A percentile compares a stretch with the other conserved stretches of the same genome.
phyloP scores from a whole-genome alignment of 2,888 invertebrate genomes.

The Aleiodes testaceus region DNA sequence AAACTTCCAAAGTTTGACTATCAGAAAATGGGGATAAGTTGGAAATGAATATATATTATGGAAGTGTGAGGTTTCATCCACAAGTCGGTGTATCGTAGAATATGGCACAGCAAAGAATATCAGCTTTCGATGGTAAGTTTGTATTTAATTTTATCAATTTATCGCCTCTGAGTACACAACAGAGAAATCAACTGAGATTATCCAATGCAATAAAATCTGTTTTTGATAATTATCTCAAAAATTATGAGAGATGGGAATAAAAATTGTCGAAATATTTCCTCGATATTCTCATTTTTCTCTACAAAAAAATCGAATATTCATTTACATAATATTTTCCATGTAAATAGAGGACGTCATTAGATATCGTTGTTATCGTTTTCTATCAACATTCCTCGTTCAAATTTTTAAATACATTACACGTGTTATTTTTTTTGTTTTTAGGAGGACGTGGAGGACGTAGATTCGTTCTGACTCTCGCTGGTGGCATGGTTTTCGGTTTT shows the following conservation, averaged over 20 bases:
- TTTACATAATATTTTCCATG: no score
- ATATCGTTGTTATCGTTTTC: no score
- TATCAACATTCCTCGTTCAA: not conserved
- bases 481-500: constrained; percentile 85
- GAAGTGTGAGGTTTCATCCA: constrained; percentile 1
- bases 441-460: constrained; percentile 76
- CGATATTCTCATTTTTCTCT: no score
- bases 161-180: no score
- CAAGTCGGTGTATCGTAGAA: not conserved
- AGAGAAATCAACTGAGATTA: no score
- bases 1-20: not conserved
- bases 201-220: no score
- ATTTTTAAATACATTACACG: not conserved
- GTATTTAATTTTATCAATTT: constrained; percentile 8
- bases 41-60: constrained; percentile 31
- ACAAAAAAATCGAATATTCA: no score
- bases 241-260: no score
- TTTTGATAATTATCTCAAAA: no score
- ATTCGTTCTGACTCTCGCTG: constrained; percentile 81
- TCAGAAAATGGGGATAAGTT: constrained; percentile 15
- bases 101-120: constrained; percentile 58
- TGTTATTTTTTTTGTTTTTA: constrained; percentile 42
- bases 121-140: constrained; percentile 55
- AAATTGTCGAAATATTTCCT: no score
- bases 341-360: no score